phyloP scores from a whole-genome alignment of 2,888 invertebrate species.

The Polymixis lichenea region DNA sequence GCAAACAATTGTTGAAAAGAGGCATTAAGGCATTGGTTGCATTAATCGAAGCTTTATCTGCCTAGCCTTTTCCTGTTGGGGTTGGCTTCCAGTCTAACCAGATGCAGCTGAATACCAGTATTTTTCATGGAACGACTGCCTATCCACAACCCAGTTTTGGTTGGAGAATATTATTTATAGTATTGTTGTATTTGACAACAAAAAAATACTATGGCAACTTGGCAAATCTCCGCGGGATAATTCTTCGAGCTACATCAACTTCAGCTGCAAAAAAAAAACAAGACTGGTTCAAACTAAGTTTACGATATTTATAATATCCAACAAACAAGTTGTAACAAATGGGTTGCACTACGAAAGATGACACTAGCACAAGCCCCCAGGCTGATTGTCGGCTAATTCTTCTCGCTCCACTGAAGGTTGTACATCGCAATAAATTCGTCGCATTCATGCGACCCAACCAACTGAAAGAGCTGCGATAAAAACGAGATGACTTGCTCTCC shows the following conservation, averaged over 20 bases:
- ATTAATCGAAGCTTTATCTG: not conserved
- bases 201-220: no score
- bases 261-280: not conserved
- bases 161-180: not conserved
- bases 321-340: constrained; percentile 48
- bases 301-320: constrained; percentile 29
- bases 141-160: no score
- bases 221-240: not conserved
- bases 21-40: not conserved
- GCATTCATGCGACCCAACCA: constrained; percentile 86
- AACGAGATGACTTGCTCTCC: constrained; percentile 84
- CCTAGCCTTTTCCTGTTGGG: no score
- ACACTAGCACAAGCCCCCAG: constrained; percentile 50
- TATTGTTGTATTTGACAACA: not conserved
- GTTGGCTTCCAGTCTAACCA: no score
- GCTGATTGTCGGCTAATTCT: constrained; percentile 86
- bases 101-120: no score
- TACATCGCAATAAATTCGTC: constrained; percentile 88
- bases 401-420: constrained; percentile 83
- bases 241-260: not conserved
- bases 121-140: no score
- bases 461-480: constrained; percentile 86
- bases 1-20: not conserved
- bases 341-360: constrained; percentile 52
- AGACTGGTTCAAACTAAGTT: constrained; percentile 13